Evolutionary conservation across 2,113 vertebrate species (phyloP).

Genomic region (Caranx melampygus): DNA sequence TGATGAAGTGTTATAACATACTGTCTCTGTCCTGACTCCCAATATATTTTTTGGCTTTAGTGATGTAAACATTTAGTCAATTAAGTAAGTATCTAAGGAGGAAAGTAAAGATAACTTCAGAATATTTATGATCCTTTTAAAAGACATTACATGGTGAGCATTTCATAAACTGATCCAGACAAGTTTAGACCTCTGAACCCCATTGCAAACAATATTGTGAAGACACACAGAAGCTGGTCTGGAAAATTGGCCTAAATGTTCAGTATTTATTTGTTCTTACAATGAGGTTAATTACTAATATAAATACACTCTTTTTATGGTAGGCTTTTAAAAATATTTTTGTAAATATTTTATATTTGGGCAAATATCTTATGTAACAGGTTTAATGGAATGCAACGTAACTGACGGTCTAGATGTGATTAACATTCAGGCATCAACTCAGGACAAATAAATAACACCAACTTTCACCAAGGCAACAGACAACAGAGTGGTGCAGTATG

Average conservation of each 20-base stretch:
- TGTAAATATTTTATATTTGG: too few species aligned
- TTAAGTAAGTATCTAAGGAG: too few species aligned
- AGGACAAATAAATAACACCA: neutral
- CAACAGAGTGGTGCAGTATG: conserved; percentile 14
- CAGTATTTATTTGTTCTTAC: too few species aligned
- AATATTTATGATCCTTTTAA: neutral
- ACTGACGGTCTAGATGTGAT: conserved; percentile 8
- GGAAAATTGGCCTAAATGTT: too few species aligned
- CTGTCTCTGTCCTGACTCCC: too few species aligned
- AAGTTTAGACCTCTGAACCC: neutral
- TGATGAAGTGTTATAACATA: too few species aligned
- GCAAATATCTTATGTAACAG: neutral
- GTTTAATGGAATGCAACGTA: neutral
- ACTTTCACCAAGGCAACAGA: conserved; percentile 47
- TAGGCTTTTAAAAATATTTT: too few species aligned
- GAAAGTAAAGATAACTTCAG: too few species aligned
- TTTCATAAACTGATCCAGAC: neutral
- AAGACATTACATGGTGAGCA: neutral
- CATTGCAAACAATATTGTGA: neutral
- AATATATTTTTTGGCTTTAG: too few species aligned
- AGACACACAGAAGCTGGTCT: neutral
- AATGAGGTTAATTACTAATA: too few species aligned
- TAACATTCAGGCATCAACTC: neutral
- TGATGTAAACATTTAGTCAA: too few species aligned
- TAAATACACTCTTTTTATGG: too few species aligned